A percentile compares a stretch with the other conserved stretches of the same genome.
Conservation (phyloP, 2,797 vertebrate genomes). For the Mus minutoides region DNA sequence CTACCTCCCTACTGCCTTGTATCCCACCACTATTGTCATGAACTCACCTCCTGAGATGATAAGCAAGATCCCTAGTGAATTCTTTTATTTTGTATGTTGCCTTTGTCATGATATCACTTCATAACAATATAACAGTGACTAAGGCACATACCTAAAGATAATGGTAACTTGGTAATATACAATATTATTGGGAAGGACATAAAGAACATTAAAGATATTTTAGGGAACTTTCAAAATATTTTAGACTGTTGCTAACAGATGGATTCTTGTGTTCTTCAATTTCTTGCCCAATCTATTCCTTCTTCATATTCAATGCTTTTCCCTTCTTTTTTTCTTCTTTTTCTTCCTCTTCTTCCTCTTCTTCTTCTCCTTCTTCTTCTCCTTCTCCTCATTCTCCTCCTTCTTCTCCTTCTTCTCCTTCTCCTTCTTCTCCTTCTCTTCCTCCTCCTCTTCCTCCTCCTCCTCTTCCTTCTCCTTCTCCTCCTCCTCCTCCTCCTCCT, state of each 20-base stretch:
- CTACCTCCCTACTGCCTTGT: background rate
- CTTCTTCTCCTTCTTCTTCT: no score
- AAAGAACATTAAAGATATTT: background rate
- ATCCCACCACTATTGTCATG: background rate
- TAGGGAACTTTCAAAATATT: background rate
- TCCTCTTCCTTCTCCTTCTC: no score
- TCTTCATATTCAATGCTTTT: background rate
- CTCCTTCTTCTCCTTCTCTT: no score
- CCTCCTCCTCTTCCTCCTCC: rapidly evolving
- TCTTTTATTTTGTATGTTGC: background rate
- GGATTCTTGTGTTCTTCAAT: background rate
- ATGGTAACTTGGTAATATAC: background rate
- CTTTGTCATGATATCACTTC: background rate
- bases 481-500: no score
- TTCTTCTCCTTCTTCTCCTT: no score
- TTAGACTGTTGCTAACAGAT: background rate
- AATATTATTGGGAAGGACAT: background rate
- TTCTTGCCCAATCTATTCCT: background rate
- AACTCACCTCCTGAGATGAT: background rate
- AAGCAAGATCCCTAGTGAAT: background rate
- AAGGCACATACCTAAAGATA: background rate
- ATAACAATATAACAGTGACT: background rate
- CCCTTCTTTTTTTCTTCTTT: background rate
- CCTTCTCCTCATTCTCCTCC: no score
- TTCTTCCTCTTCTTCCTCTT: no score